phyloP scores from a whole-genome alignment of 2,888 invertebrate species.

The Ptychoptera albimana region DNA sequence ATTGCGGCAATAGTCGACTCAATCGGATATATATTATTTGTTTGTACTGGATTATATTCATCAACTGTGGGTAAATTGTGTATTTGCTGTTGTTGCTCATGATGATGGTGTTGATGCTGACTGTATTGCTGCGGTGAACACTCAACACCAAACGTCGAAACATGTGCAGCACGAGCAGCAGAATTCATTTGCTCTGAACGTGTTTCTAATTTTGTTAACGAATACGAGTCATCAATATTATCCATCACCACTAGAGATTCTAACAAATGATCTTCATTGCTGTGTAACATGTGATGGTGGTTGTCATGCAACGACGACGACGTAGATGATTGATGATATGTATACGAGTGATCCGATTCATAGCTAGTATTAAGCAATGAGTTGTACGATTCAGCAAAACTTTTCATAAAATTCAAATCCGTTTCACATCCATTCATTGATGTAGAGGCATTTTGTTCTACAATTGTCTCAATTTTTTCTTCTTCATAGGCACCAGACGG shows the following conservation, averaged over 20 bases:
- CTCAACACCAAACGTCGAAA: slow-evolving; percentile 16
- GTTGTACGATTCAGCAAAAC: slow-evolving; percentile 29
- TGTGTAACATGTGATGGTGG: slow-evolving; percentile 19
- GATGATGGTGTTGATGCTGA: not conserved
- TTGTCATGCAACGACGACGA: slow-evolving; percentile 8
- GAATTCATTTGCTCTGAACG: slow-evolving; percentile 17
- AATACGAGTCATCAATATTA: slow-evolving; percentile 14
- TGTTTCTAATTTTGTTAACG: slow-evolving; percentile 27
- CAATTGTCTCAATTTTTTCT: not conserved
- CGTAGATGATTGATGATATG: not conserved
- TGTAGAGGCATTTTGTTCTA: not conserved
- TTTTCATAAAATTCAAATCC: slow-evolving; percentile 12
- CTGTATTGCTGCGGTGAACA: slow-evolving; percentile 4
- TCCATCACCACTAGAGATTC: slow-evolving; percentile 17
- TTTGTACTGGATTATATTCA: too few relatives aligned
- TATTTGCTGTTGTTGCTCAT: not conserved
- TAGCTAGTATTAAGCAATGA: slow-evolving; percentile 18
- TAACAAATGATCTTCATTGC: slow-evolving; percentile 9
- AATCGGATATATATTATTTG: too few relatives aligned
- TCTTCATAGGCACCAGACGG: not conserved
- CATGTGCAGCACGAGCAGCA: slow-evolving; percentile 1
- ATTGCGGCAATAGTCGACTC: not conserved
- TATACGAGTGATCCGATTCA: slow-evolving; percentile 9
- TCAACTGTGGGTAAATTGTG: too few relatives aligned
- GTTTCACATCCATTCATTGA: not conserved